A percentile compares a stretch with the other conserved stretches of the same genome.
Evolutionary conservation across 2,113 vertebrate species (phyloP).

Genomic region (Apeltes quadracus): DNA sequence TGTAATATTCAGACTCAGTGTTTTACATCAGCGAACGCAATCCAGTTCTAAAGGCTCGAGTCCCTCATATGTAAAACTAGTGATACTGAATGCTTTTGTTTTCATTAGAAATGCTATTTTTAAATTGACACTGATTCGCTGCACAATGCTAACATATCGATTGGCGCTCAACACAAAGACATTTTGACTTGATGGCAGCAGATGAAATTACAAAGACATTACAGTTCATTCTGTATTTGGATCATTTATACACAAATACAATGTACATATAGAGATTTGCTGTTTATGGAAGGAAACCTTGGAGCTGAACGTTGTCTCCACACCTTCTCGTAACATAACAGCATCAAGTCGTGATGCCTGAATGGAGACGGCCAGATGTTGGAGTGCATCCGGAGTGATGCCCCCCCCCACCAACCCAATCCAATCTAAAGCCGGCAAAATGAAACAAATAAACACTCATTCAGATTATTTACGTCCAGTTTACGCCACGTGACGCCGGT

Average conservation of each 20-base stretch:
- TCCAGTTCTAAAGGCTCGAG: neutral
- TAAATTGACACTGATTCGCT: too few relatives aligned
- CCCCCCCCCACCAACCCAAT: constrained; percentile 46
- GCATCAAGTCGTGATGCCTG: constrained; percentile 24
- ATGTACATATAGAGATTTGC: too few relatives aligned
- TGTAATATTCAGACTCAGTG: neutral
- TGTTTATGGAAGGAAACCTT: too few relatives aligned
- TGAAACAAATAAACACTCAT: constrained; percentile 77
- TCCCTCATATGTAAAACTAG: neutral
- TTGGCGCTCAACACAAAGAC: neutral
- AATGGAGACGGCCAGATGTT: constrained; percentile 53
- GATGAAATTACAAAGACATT: too few relatives aligned
- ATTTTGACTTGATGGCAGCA: neutral
- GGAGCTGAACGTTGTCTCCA: too few relatives aligned
- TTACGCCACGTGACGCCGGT: constrained; percentile 50
- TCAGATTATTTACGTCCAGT: constrained; percentile 75
- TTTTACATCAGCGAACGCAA: neutral
- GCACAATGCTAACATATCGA: neutral
- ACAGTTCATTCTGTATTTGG: too few relatives aligned
- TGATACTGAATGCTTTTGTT: neutral
- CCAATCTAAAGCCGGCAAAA: constrained; percentile 67
- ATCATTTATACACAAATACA: too few relatives aligned
- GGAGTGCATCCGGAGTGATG: constrained; percentile 43
- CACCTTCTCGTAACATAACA: constrained; percentile 31
- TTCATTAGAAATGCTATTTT: neutral